phyloP scores from a whole-genome alignment of 1,140 invertebrate species.

The Apis mellifera region DNA sequence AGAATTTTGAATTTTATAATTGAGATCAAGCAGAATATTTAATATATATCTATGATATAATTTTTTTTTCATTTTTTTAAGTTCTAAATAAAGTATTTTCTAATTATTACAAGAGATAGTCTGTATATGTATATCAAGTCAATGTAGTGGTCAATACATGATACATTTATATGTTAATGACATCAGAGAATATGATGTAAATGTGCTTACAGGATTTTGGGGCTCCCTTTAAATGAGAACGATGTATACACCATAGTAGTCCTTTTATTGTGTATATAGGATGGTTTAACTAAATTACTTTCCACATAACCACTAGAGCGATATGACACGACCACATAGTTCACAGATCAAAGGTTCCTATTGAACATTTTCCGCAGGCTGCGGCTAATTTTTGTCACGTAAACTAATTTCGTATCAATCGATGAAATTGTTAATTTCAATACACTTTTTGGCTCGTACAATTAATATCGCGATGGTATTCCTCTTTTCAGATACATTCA shows the following conservation, averaged over 20 bases:
- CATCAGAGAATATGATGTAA: constrained; percentile 16
- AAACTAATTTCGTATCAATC: constrained; percentile 54
- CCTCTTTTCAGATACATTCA: neutral
- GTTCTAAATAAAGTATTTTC: too few species aligned
- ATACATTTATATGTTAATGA: constrained; percentile 34
- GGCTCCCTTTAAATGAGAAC: constrained; percentile 36
- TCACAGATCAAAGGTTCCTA: constrained; percentile 65
- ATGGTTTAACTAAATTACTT: constrained; percentile 70
- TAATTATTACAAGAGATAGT: too few species aligned
- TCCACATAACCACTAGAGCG: constrained; percentile 62
- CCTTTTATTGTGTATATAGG: constrained; percentile 64
- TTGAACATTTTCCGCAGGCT: constrained; percentile 57
- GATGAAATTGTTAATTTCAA: constrained; percentile 50
- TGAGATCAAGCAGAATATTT: too few species aligned
- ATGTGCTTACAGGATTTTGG: constrained; percentile 49
- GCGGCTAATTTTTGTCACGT: constrained; percentile 47
- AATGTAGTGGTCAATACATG: neutral
- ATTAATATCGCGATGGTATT: constrained; percentile 14
- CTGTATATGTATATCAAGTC: too few species aligned
- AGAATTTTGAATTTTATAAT: too few species aligned
- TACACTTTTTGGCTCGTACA: constrained; percentile 32
- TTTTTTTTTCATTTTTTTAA: too few species aligned
- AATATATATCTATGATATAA: too few species aligned
- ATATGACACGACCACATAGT: constrained; percentile 67
- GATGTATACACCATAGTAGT: constrained; percentile 37